Evolutionary conservation across 2,113 vertebrate genomes (phyloP), one percentile per base, ranked within the genome.

Genomic region (Natator depressus): DNA sequence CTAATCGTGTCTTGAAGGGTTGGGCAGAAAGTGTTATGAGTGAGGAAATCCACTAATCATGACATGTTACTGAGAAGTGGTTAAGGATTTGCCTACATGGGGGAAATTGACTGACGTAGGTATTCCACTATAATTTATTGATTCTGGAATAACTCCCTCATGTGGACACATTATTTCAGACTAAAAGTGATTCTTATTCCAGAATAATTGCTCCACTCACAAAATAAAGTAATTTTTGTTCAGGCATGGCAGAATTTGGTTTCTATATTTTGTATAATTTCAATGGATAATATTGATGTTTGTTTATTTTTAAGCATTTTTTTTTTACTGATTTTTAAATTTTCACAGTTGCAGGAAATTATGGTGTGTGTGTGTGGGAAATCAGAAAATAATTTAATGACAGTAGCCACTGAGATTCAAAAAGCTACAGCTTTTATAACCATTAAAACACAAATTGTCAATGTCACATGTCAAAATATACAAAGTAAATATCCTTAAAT

Each of bases 31-130:
- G 51, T 86, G 81, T 86, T 93, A 89, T 89, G 88, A 80, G 72
- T 96, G 72, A 29, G 84, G 29, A 88, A 96, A 93, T 86, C 86
- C 57, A 93, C 96, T 96, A 97, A 94, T 92, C 95, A 90, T 80
- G 90, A 96, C 76, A 92, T 94, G 69, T 96, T 93, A 69, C 89
- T 92, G 94, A 94, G 87, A 93, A 91, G 83, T 27, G 94, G 88
- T 86, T 94, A 91, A 96, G 86, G 87, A 76, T 93, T 92, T 47
- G 79, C 47, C 9, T 84, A 1, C 75, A 42, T 1, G 27, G 38
- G 38, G 53, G 29, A 42, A 84, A 38, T 53, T 85, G 69, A 75
- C 89, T 42, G n/a, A 80, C 81, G 87, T 93, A 96, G 94, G 87
- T 92, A 87, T 91, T 57, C 87, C 81, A 85, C 88, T 76, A 46